Evolutionary conservation across 2,888 invertebrate species (phyloP).

Genomic region (Drosophila koepferae): DNA sequence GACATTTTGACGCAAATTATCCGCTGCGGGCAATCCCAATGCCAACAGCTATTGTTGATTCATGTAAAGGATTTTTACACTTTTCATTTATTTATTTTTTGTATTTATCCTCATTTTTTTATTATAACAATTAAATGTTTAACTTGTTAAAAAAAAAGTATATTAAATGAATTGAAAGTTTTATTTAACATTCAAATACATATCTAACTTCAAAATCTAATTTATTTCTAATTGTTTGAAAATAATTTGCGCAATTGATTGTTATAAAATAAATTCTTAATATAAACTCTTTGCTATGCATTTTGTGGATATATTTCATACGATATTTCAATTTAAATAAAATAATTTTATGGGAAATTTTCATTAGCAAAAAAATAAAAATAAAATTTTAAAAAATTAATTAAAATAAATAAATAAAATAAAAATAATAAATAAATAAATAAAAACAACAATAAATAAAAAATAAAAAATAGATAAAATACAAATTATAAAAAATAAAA

Average conservation of each 20-base stretch:
- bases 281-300: too few species aligned
- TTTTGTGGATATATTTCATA: too few species aligned
- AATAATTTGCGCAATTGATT: not conserved
- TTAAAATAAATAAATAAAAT: too few species aligned
- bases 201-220: not conserved
- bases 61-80: conserved; percentile 12
- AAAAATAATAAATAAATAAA: too few species aligned
- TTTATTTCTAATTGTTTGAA: not conserved
- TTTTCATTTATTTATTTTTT: not conserved
- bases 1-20: conserved; percentile 79
- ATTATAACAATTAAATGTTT: conserved; percentile 1
- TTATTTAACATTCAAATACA: not conserved
- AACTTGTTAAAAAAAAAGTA: not conserved
- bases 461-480: too few species aligned
- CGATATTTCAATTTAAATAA: not conserved
- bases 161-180: not conserved
- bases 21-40: conserved; percentile 56
- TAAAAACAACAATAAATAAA: too few species aligned
- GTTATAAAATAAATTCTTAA: not conserved
- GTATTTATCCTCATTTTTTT: not conserved
- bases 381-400: too few species aligned
- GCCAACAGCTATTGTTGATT: conserved; percentile 52
- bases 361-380: too few species aligned
- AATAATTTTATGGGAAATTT: not conserved
- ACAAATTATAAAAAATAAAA: too few species aligned